phyloP scores from a whole-genome alignment of 2,888 invertebrate species.

The Subacronicta megacephala region DNA sequence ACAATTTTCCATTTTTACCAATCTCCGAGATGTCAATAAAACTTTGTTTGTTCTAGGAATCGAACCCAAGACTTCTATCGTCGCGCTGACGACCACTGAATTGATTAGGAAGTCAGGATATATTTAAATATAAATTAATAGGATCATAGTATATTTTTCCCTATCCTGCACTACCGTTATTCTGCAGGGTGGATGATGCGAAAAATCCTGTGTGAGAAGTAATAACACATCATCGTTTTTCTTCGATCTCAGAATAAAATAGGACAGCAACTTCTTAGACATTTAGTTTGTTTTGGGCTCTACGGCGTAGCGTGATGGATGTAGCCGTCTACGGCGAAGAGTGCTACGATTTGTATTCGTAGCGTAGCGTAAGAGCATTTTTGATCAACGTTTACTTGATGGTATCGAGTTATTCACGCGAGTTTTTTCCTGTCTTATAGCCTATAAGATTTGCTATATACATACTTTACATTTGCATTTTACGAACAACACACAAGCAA shows the following conservation, averaged over 20 bases:
- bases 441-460: slow-evolving; percentile 7
- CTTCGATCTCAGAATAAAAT: slow-evolving; percentile 32
- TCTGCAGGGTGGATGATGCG: neutral
- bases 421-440: no score
- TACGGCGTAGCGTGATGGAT: slow-evolving; percentile 52
- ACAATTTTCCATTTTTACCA: no score
- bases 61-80: no score
- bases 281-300: slow-evolving; percentile 43
- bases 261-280: slow-evolving; percentile 33
- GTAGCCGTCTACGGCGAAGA: slow-evolving; percentile 51
- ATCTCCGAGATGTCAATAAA: no score
- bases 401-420: slow-evolving; percentile 36
- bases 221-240: slow-evolving; percentile 24
- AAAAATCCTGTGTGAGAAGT: neutral
- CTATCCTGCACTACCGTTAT: no score
- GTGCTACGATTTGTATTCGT: slow-evolving; percentile 52
- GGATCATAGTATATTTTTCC: no score
- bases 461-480: no score
- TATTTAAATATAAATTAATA: no score
- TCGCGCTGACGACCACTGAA: no score
- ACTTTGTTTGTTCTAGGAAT: no score
- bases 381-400: slow-evolving; percentile 42
- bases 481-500: no score
- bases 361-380: slow-evolving; percentile 37
- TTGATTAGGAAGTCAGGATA: no score